A percentile compares a stretch with the other conserved stretches of the same genome.
Evolutionary conservation across 1,140 invertebrate species (phyloP).

Genomic region (Lithobius niger): DNA sequence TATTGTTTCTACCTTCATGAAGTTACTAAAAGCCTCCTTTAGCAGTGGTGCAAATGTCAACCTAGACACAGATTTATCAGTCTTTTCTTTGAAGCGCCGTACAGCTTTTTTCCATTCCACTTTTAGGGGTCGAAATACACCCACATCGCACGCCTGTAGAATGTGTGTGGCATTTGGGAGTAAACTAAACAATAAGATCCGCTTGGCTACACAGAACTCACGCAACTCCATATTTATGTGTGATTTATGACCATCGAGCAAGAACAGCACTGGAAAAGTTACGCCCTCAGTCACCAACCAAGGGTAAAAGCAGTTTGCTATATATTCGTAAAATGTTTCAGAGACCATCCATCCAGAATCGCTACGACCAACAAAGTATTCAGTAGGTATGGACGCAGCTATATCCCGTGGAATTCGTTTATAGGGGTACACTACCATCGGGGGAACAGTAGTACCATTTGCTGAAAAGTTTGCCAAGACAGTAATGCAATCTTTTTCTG

Average conservation of each 20-base stretch:
- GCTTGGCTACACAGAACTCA: constrained; percentile 5
- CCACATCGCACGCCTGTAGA: constrained; percentile 12
- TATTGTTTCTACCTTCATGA: too few relatives aligned
- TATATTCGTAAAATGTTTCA: constrained; percentile 7
- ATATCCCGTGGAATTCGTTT: constrained; percentile 17
- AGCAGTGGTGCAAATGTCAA: too few relatives aligned
- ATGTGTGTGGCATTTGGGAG: constrained; percentile 15
- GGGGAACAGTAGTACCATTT: constrained; percentile 18
- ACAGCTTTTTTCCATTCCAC: constrained; percentile 6
- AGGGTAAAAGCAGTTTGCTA: constrained; percentile 8
- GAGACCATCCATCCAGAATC: constrained; percentile 3
- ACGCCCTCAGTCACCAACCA: background rate
- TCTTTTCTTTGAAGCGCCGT: too few relatives aligned
- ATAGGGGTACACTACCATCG: constrained; percentile 30
- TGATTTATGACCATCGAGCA: constrained; percentile 9
- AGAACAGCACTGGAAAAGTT: background rate
- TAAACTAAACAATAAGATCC: constrained; percentile 10
- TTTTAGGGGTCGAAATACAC: constrained; percentile 13
- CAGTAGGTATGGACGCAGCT: background rate
- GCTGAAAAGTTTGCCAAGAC: constrained; percentile 8
- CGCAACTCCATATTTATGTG: constrained; percentile 3
- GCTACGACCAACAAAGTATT: background rate
- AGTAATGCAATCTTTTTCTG: constrained; percentile 1
- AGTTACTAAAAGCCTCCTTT: too few relatives aligned
- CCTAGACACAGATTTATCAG: too few relatives aligned